Evolutionary conservation across 2,888 invertebrate genomes (phyloP), one percentile per base, ranked within the genome.

Genomic region (Agelastica alni): DNA sequence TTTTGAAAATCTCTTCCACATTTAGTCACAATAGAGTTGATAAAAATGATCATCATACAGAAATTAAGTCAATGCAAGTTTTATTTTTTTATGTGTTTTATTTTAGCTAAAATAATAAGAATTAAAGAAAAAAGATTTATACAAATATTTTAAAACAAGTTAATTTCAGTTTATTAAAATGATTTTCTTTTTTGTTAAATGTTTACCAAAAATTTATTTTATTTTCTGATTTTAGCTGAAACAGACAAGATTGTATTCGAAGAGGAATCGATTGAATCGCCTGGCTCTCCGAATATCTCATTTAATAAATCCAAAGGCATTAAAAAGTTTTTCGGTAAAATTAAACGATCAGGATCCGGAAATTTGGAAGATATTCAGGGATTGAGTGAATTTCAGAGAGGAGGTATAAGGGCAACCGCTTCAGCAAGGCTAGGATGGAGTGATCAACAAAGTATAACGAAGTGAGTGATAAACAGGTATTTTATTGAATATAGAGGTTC

Each of bases 381-480:
- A 42, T 75, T 81, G 5, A 83, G 83, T 1, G 86, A 85, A 64
- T 88, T 88, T 66, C 82, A 83, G 58, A 80, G 91, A 37, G 87
- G 88, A 2, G 88, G 87, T 4, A 80, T 88, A 14, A 77, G 91
- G 61, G 87, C 88, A 7, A 89, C 89, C n/a, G 85, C 88, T 51
- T 83, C 85, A 28, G 84, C 87, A 28, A 79, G 91, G 47, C 81
- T 90, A 12, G 86, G 86, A 43, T 85, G 84, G 83, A 79, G 75
- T 64, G 72, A 77, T 66, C 72, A 75, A 10, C 72, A 72, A 37
- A 62, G 74, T 12, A 68, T 65, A 20, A 64, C 65, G 59, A 71
- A 68, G 75, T 76, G 65, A 66, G 65, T 39, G 10, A 9, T 1
- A 7, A 16, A 3, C 16, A 14, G 7, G n/a, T 3, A 3, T 13